Conservation (phyloP, 2,113 vertebrate genomes). For the Bucco capensis region DNA sequence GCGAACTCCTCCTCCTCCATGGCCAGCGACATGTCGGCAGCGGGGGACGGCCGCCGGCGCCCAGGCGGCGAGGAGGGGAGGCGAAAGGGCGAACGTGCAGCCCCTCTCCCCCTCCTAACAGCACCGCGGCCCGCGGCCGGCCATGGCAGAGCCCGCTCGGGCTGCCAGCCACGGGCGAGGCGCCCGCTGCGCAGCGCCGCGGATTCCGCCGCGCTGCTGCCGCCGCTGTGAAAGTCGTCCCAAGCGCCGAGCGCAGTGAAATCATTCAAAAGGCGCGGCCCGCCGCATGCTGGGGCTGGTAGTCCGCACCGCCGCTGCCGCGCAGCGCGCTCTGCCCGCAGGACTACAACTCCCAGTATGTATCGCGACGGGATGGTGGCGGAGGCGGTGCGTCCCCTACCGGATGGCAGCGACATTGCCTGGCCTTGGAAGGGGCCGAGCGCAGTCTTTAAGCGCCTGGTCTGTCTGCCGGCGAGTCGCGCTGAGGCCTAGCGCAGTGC, state of each 20-base stretch:
- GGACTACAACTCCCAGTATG: not conserved
- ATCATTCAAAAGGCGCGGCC: slow-evolving; percentile 72
- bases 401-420: not conserved
- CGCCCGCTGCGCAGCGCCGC: not conserved
- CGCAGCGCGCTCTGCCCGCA: rapidly evolving
- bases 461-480: no score
- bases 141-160: not conserved
- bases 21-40: slow-evolving; percentile 72
- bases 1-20: slow-evolving; percentile 83
- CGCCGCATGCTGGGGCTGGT: not conserved
- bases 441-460: no score
- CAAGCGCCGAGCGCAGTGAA: slow-evolving; percentile 57
- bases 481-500: no score
- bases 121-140: not conserved
- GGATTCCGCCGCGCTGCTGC: not conserved
- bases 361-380: not conserved
- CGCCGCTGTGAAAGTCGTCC: not conserved
- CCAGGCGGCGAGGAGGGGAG: not conserved
- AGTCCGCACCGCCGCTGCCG: not conserved
- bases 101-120: not conserved
- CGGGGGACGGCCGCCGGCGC: not conserved
- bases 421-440: no score
- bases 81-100: not conserved
- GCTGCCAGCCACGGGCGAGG: not conserved
- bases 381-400: not conserved